Evolutionary conservation across 1,140 invertebrate species (phyloP).

Genomic region (Drosophila sulfurigaster): DNA sequence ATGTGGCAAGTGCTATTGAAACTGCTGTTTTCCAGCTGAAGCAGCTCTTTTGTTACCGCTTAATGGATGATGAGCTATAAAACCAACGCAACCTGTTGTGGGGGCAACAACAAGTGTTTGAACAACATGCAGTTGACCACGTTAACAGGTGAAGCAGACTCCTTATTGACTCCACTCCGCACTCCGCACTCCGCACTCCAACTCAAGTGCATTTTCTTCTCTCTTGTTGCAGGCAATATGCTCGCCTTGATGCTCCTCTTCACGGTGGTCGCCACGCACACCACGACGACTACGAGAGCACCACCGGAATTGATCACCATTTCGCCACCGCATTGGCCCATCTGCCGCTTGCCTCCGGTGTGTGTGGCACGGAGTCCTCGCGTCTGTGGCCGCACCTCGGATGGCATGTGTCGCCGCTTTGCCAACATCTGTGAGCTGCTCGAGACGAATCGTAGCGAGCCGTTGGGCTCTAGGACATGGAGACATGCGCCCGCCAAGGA

Average conservation of each 20-base stretch:
- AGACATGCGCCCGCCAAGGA: slow-evolving; percentile 52
- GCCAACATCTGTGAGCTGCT: slow-evolving; percentile 61
- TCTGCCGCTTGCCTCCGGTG: slow-evolving; percentile 41
- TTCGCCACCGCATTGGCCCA: slow-evolving; percentile 6
- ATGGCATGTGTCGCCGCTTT: slow-evolving; percentile 61
- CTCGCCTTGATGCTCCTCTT: neutral
- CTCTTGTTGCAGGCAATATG: slow-evolving; percentile 3
- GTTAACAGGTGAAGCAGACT: slow-evolving; percentile 10
- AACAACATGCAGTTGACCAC: slow-evolving; percentile 29
- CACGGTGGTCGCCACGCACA: neutral
- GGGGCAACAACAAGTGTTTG: neutral
- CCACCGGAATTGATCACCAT: neutral
- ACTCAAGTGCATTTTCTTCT: neutral
- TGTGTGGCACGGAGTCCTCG: slow-evolving; percentile 51
- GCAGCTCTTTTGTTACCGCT: slow-evolving; percentile 11
- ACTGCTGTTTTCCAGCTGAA: neutral
- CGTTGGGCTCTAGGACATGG: neutral
- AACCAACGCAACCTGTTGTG: neutral
- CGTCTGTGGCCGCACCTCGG: slow-evolving; percentile 49
- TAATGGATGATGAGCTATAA: slow-evolving; percentile 15
- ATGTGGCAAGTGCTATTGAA: slow-evolving; percentile 5
- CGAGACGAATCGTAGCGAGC: slow-evolving; percentile 1
- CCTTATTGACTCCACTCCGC: too few relatives aligned
- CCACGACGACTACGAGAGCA: neutral
- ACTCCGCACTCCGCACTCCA: too few relatives aligned